phyloP scores from a whole-genome alignment of 1,140 invertebrate genomes.

The Drosophila kepulauana region DNA sequence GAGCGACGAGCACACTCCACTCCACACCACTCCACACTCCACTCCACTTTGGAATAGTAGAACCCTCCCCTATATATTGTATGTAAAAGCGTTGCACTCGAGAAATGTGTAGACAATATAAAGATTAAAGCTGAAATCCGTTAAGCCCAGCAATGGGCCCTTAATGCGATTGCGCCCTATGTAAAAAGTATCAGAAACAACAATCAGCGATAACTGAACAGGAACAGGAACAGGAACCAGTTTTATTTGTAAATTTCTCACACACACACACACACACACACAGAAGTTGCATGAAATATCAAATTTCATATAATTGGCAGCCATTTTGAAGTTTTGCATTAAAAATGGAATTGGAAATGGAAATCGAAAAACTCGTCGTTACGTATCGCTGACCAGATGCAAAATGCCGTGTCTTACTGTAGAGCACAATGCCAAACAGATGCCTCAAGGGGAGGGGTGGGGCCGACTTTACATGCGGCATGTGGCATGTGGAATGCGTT shows the following conservation, averaged over 20 bases:
- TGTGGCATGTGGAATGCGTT: slow-evolving; percentile 35
- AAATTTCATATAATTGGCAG: slow-evolving; percentile 77
- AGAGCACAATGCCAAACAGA: slow-evolving; percentile 18
- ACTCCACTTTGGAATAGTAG: slow-evolving; percentile 7
- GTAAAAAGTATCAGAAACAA: slow-evolving; percentile 37
- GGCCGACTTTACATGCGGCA: slow-evolving; percentile 2
- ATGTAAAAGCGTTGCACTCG: slow-evolving; percentile 17
- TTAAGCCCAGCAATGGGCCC: slow-evolving; percentile 69
- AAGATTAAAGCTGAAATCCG: slow-evolving; percentile 79
- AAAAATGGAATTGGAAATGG: slow-evolving; percentile 41
- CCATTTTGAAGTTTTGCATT: slow-evolving; percentile 67
- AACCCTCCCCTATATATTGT: neutral
- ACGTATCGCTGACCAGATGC: slow-evolving; percentile 41
- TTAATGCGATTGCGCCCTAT: slow-evolving; percentile 73
- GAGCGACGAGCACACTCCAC: slow-evolving; percentile 32
- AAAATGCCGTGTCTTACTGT: slow-evolving; percentile 34
- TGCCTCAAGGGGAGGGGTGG: too few relatives aligned
- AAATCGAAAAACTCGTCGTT: slow-evolving; percentile 44
- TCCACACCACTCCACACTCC: slow-evolving; percentile 38
- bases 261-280: slow-evolving; percentile 26
- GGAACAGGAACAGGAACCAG: slow-evolving; percentile 46
- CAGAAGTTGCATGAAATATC: slow-evolving; percentile 54
- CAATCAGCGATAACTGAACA: slow-evolving; percentile 41
- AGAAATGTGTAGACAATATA: slow-evolving; percentile 40
- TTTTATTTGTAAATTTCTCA: slow-evolving; percentile 43